Evolutionary conservation across 2,797 vertebrate species (phyloP).

Genomic region (Scolopax bukidnonensis): DNA sequence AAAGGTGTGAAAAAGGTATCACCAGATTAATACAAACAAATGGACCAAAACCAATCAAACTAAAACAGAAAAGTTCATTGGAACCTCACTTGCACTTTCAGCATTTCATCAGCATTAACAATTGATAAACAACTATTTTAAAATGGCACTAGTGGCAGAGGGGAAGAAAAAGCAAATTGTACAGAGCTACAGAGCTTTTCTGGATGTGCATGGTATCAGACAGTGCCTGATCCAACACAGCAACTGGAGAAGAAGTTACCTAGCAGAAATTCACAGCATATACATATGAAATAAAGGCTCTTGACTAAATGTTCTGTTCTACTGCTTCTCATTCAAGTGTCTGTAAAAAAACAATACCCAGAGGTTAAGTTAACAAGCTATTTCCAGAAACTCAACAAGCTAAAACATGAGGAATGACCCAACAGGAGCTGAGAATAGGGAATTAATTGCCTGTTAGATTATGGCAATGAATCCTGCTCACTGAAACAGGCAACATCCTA

Average conservation of each 20-base stretch:
- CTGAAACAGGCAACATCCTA: background rate
- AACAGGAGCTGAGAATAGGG: background rate
- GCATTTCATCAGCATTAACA: background rate
- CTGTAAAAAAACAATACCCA: background rate
- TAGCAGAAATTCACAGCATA: background rate
- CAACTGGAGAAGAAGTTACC: background rate
- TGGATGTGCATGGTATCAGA: background rate
- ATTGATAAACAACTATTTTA: background rate
- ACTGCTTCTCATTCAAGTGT: background rate
- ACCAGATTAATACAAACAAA: background rate
- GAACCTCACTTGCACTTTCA: background rate
- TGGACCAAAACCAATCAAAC: background rate
- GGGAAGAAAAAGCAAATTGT: background rate
- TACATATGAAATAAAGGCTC: background rate
- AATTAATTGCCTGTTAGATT: constrained; percentile 19
- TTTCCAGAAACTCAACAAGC: background rate
- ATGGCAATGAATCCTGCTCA: background rate
- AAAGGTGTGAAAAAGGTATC: background rate
- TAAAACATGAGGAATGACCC: background rate
- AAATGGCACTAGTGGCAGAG: background rate
- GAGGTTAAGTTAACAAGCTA: constrained; percentile 19
- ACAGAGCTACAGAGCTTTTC: background rate
- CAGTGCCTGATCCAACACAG: background rate
- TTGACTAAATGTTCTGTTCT: background rate
- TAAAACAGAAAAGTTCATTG: background rate